A percentile compares a stretch with the other conserved stretches of the same genome.
phyloP scores from a whole-genome alignment of 2,113 vertebrate species.

The Aramus guarauna region DNA sequence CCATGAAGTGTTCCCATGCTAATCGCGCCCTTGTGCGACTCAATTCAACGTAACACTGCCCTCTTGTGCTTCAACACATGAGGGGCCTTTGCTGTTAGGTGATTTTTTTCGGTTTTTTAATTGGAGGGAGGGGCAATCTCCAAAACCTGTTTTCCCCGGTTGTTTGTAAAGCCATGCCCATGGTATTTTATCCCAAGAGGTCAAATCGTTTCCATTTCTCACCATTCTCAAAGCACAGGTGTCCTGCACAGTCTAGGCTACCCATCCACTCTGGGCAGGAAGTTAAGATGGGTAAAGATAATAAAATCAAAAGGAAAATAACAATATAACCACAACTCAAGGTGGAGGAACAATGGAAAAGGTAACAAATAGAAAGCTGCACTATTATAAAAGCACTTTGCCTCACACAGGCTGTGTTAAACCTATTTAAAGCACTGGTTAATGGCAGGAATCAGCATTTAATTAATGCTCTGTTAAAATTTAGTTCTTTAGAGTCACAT shows the following conservation, averaged over 20 bases:
- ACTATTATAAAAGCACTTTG: background rate
- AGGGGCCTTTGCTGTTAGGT: constrained; percentile 36
- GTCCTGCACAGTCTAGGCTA: background rate
- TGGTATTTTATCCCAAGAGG: background rate
- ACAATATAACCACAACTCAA: background rate
- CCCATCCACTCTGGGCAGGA: background rate
- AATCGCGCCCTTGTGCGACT: constrained; percentile 27
- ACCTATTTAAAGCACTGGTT: background rate
- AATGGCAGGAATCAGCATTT: background rate
- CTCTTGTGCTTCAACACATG: constrained; percentile 70
- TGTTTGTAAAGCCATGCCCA: background rate
- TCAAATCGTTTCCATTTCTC: background rate
- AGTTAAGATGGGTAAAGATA: background rate
- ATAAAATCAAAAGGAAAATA: background rate
- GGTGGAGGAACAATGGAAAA: background rate
- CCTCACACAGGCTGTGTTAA: background rate
- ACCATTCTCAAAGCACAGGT: background rate
- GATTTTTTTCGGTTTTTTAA: background rate
- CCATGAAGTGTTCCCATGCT: background rate
- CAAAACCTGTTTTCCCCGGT: background rate
- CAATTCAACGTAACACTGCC: constrained; percentile 77
- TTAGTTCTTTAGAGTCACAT: background rate
- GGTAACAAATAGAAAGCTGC: background rate
- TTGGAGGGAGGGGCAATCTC: background rate
- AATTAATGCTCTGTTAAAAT: background rate